phyloP scores from a whole-genome alignment of 1,140 invertebrate genomes.

The Ladona fulva region DNA sequence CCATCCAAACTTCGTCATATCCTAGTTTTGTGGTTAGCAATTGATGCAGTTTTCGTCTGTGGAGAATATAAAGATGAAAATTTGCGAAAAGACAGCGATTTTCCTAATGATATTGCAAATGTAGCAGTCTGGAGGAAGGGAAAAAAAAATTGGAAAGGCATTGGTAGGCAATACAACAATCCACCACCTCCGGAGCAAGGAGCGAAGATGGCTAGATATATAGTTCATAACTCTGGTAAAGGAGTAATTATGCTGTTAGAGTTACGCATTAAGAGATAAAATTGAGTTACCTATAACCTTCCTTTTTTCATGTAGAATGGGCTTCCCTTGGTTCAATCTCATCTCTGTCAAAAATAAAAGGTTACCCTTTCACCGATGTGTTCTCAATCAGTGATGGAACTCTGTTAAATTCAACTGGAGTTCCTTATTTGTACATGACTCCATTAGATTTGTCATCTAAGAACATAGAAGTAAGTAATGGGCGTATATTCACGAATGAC shows the following conservation, averaged over 20 bases:
- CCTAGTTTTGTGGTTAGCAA: no score
- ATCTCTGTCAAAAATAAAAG: conserved; percentile 44
- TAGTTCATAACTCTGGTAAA: conserved; percentile 42
- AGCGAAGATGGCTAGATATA: conserved; percentile 42
- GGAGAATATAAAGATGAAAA: no score
- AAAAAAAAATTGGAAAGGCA: no score
- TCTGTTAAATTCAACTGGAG: conserved; percentile 50
- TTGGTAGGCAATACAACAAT: background rate
- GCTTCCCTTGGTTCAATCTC: conserved; percentile 64
- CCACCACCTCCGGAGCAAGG: conserved; percentile 36
- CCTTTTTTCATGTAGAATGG: conserved; percentile 49
- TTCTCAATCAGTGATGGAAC: conserved; percentile 64
- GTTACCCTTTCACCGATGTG: conserved; percentile 65
- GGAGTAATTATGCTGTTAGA: conserved; percentile 18
- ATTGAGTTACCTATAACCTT: conserved; percentile 11
- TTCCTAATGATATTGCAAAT: no score
- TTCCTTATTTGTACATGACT: conserved; percentile 68
- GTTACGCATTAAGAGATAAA: background rate
- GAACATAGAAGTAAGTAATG: conserved; percentile 50
- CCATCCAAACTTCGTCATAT: no score
- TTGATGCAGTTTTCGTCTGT: no score
- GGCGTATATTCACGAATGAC: background rate
- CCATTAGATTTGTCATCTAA: conserved; percentile 62
- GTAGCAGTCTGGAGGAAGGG: no score
- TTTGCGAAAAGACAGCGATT: no score